Evolutionary conservation across 2,888 invertebrate species (phyloP).

Genomic region (Steinernema scapterisci): DNA sequence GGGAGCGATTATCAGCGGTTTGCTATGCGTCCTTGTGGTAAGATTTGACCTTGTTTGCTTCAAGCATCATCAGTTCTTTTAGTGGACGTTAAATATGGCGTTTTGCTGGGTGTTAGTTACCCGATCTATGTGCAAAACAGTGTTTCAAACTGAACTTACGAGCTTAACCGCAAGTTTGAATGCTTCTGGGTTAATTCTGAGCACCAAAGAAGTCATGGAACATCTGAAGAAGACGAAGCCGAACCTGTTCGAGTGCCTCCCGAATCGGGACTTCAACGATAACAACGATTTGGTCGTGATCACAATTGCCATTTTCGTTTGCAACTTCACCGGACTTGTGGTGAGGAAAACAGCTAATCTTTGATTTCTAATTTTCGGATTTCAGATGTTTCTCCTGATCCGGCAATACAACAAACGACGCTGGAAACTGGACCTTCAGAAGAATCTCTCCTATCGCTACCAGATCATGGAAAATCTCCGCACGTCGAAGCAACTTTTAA

Average conservation of each 20-base stretch:
- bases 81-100: background rate
- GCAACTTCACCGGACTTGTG: background rate
- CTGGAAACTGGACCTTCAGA: background rate
- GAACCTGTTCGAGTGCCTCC: no score
- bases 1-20: background rate
- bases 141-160: background rate
- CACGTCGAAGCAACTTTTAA: constrained; percentile 6
- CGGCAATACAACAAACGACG: background rate
- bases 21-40: background rate
- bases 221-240: no score
- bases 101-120: background rate
- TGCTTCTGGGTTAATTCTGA: no score
- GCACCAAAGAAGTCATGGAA: no score
- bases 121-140: background rate
- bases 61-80: background rate
- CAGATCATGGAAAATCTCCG: constrained; percentile 25
- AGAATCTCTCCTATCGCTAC: constrained; percentile 12
- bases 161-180: background rate
- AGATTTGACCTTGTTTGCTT: background rate
- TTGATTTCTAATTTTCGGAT: no score
- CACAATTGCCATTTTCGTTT: background rate
- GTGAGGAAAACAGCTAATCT: no score
- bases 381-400: background rate
- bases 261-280: background rate
- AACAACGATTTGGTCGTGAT: background rate